These are phyloP conservation scores for Epinephelus fuscoguttatus DNA, from an alignment of 2,113 vertebrate genomes.

Conservation along the genomic window DNA sequence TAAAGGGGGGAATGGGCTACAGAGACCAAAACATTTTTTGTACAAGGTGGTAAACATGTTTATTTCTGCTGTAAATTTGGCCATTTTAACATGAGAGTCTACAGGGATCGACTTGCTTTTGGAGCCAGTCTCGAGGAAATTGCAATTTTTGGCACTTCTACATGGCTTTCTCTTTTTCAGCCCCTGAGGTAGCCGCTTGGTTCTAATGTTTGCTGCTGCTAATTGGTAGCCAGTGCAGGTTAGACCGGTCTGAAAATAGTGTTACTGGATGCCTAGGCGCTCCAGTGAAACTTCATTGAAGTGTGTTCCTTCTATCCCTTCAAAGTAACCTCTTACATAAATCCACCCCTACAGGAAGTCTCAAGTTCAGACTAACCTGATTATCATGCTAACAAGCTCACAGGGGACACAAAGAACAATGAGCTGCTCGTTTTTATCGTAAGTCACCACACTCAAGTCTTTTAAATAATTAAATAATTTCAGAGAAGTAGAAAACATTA, in stretches of 20 bases:
- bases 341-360: conserved; percentile 27
- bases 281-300: background rate
- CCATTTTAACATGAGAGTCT: too few relatives aligned
- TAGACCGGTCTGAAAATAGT: background rate
- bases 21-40: too few relatives aligned
- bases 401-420: conserved; percentile 35
- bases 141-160: too few relatives aligned
- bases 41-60: too few relatives aligned
- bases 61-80: too few relatives aligned
- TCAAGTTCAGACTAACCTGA: conserved; percentile 34
- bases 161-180: too few relatives aligned
- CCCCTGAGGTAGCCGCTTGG: too few relatives aligned
- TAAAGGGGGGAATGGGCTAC: too few relatives aligned
- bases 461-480: conserved; percentile 33
- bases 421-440: conserved; percentile 21
- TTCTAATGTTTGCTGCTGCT: too few relatives aligned
- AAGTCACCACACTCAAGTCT: conserved; percentile 21
- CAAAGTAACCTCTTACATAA: conserved; percentile 5
- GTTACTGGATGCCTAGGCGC: background rate
- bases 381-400: conserved; percentile 40
- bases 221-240: too few relatives aligned
- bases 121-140: too few relatives aligned
- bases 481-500: background rate
- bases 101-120: too few relatives aligned
- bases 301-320: background rate